Conservation (phyloP, 2,797 vertebrate species). For the Melanogrammus aeglefinus region DNA sequence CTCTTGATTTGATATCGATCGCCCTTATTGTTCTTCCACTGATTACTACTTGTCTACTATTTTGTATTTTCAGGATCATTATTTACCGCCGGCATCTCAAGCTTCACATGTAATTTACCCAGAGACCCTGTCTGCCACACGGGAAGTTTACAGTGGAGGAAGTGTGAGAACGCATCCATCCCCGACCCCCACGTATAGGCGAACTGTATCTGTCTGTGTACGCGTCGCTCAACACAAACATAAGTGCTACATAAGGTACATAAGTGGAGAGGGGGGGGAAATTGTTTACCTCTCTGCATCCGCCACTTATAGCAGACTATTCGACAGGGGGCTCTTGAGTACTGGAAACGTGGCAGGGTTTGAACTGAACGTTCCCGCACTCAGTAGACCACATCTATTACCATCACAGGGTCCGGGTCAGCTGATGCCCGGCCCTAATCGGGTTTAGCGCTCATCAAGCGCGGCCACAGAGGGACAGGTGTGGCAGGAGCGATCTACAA, state of each 20-base stretch:
- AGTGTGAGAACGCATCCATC: not conserved
- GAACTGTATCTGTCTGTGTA: constrained; percentile 32
- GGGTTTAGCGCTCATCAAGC: constrained; percentile 58
- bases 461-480: constrained; percentile 47
- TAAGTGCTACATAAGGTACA: constrained; percentile 47
- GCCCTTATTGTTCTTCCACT: not conserved
- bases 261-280: constrained; percentile 43
- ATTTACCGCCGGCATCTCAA: not conserved
- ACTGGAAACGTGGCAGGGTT: constrained; percentile 65
- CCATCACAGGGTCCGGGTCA: constrained; percentile 50
- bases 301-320: constrained; percentile 65
- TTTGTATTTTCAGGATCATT: not conserved
- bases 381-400: constrained; percentile 70
- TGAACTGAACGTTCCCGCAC: constrained; percentile 71
- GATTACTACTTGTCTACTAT: not conserved
- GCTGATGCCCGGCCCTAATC: constrained; percentile 55
- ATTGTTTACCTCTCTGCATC: constrained; percentile 71
- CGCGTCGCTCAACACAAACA: constrained; percentile 50
- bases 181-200: not conserved
- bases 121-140: not conserved
- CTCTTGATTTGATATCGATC: not conserved
- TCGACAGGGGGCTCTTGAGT: constrained; percentile 50
- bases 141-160: not conserved
- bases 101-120: not conserved
- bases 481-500: constrained; percentile 31